phyloP scores from a whole-genome alignment of 2,888 invertebrate species.

The Agrotis segetum region DNA sequence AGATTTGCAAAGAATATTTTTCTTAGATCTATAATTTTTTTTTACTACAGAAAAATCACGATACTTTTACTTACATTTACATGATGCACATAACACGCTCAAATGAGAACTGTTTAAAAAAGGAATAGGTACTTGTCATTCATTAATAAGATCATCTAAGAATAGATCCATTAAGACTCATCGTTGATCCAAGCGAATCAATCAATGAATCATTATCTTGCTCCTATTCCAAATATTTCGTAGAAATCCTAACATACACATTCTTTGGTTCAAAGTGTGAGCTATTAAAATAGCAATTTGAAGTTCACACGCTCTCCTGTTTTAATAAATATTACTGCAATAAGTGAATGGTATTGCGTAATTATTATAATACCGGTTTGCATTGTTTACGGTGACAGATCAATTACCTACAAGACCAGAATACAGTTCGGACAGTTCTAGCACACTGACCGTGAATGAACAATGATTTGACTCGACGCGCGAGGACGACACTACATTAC shows the following conservation, averaged over 20 bases:
- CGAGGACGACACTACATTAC: slow-evolving; percentile 37
- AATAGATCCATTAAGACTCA: neutral
- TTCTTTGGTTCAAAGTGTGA: neutral
- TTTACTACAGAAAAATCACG: neutral
- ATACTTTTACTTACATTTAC: slow-evolving; percentile 5
- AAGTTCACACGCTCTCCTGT: neutral
- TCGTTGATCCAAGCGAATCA: neutral
- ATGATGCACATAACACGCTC: too few species aligned
- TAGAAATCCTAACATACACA: neutral
- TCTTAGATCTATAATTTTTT: neutral
- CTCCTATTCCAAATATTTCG: neutral
- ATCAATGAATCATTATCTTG: neutral
- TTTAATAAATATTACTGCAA: neutral
- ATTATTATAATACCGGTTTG: slow-evolving; percentile 7
- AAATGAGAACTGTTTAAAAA: neutral
- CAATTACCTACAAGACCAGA: slow-evolving; percentile 37
- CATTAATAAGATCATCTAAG: neutral
- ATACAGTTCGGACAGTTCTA: slow-evolving; percentile 19
- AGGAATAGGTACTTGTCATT: neutral
- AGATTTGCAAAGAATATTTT: slow-evolving; percentile 6
- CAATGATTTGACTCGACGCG: slow-evolving; percentile 29
- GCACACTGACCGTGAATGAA: slow-evolving; percentile 52
- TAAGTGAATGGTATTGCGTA: slow-evolving; percentile 9
- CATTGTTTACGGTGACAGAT: slow-evolving; percentile 22
- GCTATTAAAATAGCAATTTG: slow-evolving; percentile 4